A percentile compares a stretch with the other conserved stretches of the same genome.
Conservation (phyloP, 2,113 vertebrate genomes). For the Leiothrix lutea region DNA sequence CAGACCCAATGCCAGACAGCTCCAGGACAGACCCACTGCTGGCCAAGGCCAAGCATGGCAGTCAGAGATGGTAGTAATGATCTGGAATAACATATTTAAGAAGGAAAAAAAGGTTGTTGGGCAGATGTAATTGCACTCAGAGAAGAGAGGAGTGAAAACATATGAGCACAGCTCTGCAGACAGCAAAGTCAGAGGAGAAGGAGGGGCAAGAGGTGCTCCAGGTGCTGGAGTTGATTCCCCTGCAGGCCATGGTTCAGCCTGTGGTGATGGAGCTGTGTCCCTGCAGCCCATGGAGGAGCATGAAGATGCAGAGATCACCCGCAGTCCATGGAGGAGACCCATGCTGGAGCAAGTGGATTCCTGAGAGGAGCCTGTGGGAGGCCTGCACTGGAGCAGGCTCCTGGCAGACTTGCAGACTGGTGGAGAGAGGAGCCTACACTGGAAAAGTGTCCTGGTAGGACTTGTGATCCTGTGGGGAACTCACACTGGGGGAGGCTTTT, state of each 20-base stretch:
- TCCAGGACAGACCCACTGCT: not conserved
- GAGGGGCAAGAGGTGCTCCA: not conserved
- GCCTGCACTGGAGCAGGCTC: not conserved
- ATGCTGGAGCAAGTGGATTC: not conserved
- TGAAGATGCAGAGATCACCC: not conserved
- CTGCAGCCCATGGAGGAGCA: not conserved
- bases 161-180: not conserved
- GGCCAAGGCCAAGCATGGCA: not conserved
- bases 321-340: not conserved
- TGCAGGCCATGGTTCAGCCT: not conserved
- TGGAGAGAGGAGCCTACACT: not conserved
- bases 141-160: not conserved
- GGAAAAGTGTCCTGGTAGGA: not conserved
- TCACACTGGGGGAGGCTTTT: not conserved
- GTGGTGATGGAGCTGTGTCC: not conserved
- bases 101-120: not conserved
- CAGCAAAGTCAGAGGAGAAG: not conserved
- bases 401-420: not conserved
- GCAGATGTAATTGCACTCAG: not conserved
- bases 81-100: not conserved
- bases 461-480: not conserved
- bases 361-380: not conserved
- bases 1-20: rapidly evolving
- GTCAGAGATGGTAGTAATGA: not conserved
- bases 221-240: not conserved